Conservation (phyloP, 1,140 invertebrate genomes). For the Drosophila teissieri region DNA sequence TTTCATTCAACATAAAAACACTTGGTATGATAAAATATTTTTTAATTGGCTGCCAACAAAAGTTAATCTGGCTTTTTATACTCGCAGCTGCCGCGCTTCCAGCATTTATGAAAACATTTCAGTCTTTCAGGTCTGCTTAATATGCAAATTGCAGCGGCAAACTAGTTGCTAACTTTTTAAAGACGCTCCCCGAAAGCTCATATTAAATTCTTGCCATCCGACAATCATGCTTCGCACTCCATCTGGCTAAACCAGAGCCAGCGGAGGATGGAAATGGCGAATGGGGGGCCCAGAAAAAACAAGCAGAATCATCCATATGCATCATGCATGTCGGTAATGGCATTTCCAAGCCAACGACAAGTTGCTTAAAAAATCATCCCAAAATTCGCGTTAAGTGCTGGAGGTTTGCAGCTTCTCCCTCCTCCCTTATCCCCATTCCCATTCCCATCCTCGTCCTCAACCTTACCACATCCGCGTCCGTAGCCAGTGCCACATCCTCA, state of each 20-base stretch:
- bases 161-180: slow-evolving; percentile 26
- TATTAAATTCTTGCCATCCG: slow-evolving; percentile 13
- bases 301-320: slow-evolving; percentile 65
- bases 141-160: slow-evolving; percentile 21
- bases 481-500: slow-evolving; percentile 25
- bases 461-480: slow-evolving; percentile 12
- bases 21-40: slow-evolving; percentile 9
- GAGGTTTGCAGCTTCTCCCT: slow-evolving; percentile 1
- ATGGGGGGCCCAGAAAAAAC: slow-evolving; percentile 1
- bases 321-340: slow-evolving; percentile 72
- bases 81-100: slow-evolving; percentile 20
- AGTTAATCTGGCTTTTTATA: slow-evolving; percentile 23
- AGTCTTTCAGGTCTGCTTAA: slow-evolving; percentile 13
- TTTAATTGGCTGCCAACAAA: neutral
- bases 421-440: neutral
- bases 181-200: slow-evolving; percentile 14
- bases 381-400: slow-evolving; percentile 64
- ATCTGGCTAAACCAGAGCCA: slow-evolving; percentile 24
- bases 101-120: slow-evolving; percentile 33
- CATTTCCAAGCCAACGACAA: slow-evolving; percentile 71
- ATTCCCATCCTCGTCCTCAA: no score
- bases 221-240: slow-evolving; percentile 17
- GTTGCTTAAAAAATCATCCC: slow-evolving; percentile 75
- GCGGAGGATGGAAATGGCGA: neutral
- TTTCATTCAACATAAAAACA: slow-evolving; percentile 5